These are phyloP conservation scores for Enteromius thamalakanensis DNA, from an alignment of 2,797 vertebrate species.

Conservation along the genomic window DNA sequence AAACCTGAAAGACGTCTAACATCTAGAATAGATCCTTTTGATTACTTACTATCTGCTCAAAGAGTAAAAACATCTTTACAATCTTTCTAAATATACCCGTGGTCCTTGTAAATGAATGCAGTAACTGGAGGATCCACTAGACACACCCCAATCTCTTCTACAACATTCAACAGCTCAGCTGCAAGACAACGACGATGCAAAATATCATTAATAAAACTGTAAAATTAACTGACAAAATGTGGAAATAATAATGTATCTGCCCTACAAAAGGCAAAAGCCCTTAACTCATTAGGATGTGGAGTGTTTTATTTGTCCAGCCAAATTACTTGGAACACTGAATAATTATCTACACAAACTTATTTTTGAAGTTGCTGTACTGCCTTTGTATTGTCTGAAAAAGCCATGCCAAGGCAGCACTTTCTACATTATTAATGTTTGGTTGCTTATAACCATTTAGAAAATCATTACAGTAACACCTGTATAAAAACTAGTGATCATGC, in stretches of 20 bases:
- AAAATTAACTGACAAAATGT: background rate
- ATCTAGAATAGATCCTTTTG: background rate
- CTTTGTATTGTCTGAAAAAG: background rate
- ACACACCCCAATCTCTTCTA: background rate
- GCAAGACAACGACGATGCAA: background rate
- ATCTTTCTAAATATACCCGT: background rate
- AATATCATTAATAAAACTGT: background rate
- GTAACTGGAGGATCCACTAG: background rate
- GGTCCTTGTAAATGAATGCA: background rate
- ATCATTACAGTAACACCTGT: background rate
- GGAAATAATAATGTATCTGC: background rate
- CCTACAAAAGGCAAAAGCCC: background rate
- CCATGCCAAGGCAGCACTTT: background rate
- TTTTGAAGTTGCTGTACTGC: background rate
- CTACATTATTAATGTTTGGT: background rate
- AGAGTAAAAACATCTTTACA: background rate
- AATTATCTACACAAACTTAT: background rate
- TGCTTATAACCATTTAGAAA: background rate
- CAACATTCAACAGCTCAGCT: background rate
- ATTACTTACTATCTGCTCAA: background rate
- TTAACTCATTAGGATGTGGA: background rate
- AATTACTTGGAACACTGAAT: background rate
- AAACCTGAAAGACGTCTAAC: slow-evolving; percentile 2
- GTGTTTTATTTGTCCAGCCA: background rate
- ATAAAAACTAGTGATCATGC: background rate